These are phyloP conservation scores for Riparia riparia DNA, from an alignment of 2,113 vertebrate genomes.

Conservation along the genomic window DNA sequence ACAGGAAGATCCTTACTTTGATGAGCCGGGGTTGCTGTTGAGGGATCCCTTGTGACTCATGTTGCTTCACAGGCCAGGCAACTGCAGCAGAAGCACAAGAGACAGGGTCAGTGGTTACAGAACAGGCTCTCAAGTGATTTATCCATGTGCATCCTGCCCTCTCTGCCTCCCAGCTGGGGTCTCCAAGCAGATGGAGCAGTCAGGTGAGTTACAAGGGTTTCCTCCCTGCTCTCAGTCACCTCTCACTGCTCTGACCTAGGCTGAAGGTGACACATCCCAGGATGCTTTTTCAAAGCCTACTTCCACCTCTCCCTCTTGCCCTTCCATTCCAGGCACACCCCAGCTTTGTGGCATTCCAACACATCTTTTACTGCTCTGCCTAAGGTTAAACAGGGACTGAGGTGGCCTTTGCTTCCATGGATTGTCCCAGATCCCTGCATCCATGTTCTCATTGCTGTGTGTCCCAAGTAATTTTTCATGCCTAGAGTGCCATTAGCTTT, in stretches of 20 bases:
- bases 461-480: neutral
- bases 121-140: neutral
- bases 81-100: constrained; percentile 54
- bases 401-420: neutral
- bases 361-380: neutral
- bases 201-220: neutral
- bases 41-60: constrained; percentile 72
- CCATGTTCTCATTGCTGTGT: fast-evolving
- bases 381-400: neutral
- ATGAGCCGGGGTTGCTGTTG: constrained; percentile 48
- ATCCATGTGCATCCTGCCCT: fast-evolving
- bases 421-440: fast-evolving
- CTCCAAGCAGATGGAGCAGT: neutral
- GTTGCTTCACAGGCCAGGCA: constrained; percentile 12
- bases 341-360: neutral
- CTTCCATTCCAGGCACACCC: neutral
- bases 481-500: neutral
- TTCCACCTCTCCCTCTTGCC: neutral
- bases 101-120: neutral
- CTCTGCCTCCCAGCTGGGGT: neutral
- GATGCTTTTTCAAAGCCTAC: neutral
- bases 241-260: neutral
- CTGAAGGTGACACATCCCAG: neutral
- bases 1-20: constrained; percentile 59
- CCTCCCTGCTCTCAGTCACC: neutral